Evolutionary conservation across 2,797 vertebrate species (phyloP).

Genomic region (Glossophaga mutica): DNA sequence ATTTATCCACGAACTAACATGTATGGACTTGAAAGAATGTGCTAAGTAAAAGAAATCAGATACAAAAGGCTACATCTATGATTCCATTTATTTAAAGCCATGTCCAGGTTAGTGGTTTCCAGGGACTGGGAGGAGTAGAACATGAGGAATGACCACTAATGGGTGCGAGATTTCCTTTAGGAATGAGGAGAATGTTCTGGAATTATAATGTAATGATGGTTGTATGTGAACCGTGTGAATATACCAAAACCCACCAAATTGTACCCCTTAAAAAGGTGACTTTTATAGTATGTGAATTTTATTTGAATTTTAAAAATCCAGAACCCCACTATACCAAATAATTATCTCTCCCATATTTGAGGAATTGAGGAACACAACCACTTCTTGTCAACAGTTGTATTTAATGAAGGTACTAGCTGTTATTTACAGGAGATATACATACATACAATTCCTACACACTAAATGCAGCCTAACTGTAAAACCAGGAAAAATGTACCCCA

Average conservation of each 20-base stretch:
- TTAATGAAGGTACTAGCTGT: constrained; percentile 82
- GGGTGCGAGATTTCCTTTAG: neutral
- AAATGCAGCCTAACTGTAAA: constrained; percentile 82
- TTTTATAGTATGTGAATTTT: neutral
- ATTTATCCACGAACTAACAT: neutral
- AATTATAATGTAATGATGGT: neutral
- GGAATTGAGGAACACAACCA: constrained; percentile 64
- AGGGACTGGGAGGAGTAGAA: neutral
- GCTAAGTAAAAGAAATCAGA: neutral
- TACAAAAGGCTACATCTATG: neutral
- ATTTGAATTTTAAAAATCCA: constrained; percentile 2
- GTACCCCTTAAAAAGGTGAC: neutral
- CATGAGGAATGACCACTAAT: neutral
- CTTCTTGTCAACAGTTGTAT: constrained; percentile 77
- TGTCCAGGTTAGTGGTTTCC: neutral
- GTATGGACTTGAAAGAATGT: neutral
- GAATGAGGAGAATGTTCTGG: neutral
- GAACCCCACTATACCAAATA: neutral
- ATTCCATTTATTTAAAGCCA: neutral
- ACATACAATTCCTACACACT: constrained; percentile 79
- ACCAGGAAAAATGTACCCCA: constrained; percentile 80
- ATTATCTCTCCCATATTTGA: constrained; percentile 21
- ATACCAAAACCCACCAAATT: neutral
- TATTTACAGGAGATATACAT: constrained; percentile 84
- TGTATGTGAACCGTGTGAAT: neutral